phyloP scores from a whole-genome alignment of 2,113 vertebrate genomes.

The Paramormyrops kingsleyae region DNA sequence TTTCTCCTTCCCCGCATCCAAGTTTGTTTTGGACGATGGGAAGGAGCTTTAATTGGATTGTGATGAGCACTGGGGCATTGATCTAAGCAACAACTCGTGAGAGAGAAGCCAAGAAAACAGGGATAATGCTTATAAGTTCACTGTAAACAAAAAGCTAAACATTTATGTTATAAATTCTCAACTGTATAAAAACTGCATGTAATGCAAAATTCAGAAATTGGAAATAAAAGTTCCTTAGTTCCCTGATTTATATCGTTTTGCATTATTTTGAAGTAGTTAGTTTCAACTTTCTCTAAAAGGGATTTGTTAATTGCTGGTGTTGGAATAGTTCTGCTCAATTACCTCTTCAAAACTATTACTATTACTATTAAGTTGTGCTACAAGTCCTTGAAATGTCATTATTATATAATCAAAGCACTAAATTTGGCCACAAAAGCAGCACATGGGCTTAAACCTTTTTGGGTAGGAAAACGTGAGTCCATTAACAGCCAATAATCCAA shows the following conservation, averaged over 20 bases:
- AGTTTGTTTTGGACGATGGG: constrained; percentile 26
- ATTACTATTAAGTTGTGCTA: background rate
- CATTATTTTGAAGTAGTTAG: background rate
- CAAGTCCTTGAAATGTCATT: background rate
- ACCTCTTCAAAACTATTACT: background rate
- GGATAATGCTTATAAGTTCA: background rate
- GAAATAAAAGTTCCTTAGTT: background rate
- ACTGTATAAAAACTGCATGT: background rate
- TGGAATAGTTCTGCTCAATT: background rate
- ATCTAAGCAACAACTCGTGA: background rate
- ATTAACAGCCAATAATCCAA: background rate
- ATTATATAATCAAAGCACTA: background rate
- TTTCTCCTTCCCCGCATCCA: background rate
- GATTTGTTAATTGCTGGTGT: background rate
- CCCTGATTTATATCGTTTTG: background rate
- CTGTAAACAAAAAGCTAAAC: background rate
- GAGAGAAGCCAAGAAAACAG: background rate
- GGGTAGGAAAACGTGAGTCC: background rate
- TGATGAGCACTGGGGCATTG: constrained; percentile 23
- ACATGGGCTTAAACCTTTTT: background rate
- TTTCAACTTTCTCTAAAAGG: background rate
- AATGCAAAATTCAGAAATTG: background rate
- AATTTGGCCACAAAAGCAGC: background rate
- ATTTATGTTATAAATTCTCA: background rate
- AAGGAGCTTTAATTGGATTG: constrained; percentile 23